Conservation (phyloP, 1,140 invertebrate genomes). For the Bombus picipes region DNA sequence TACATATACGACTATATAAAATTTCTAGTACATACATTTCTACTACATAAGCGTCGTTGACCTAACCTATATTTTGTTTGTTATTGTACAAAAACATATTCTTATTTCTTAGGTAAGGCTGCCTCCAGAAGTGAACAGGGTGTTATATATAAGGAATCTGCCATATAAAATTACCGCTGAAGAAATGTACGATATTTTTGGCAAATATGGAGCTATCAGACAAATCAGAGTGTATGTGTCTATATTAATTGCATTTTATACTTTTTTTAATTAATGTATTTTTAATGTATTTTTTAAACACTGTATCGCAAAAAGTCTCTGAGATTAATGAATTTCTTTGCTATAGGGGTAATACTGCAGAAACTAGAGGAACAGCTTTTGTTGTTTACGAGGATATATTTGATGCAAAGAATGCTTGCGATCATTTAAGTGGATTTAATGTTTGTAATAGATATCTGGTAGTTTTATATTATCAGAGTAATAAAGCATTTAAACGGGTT, state of each 20-base stretch:
- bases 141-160: conserved; percentile 98
- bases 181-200: conserved; percentile 99
- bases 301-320: not conserved
- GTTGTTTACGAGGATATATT: conserved; percentile 99
- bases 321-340: conserved; percentile 8
- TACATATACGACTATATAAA: conserved; percentile 45
- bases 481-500: conserved; percentile 97
- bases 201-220: conserved; percentile 99
- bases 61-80: conserved; percentile 21
- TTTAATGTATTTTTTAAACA: not conserved
- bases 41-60: not conserved
- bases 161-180: conserved; percentile 99
- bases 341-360: conserved; percentile 97
- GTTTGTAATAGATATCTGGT: conserved; percentile 99
- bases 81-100: conserved; percentile 19
- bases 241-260: not conserved
- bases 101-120: conserved; percentile 91
- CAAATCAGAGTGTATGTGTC: conserved; percentile 98
- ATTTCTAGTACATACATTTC: not conserved
- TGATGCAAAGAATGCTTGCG: conserved; percentile 99
- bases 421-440: conserved; percentile 99
- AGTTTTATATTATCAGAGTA: conserved; percentile 97
- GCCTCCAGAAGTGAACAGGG: conserved; percentile 99
- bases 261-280: too few species aligned
- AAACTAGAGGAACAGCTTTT: conserved; percentile 99